Evolutionary conservation across 2,797 vertebrate species (phyloP).

Genomic region (Poecile montanus): DNA sequence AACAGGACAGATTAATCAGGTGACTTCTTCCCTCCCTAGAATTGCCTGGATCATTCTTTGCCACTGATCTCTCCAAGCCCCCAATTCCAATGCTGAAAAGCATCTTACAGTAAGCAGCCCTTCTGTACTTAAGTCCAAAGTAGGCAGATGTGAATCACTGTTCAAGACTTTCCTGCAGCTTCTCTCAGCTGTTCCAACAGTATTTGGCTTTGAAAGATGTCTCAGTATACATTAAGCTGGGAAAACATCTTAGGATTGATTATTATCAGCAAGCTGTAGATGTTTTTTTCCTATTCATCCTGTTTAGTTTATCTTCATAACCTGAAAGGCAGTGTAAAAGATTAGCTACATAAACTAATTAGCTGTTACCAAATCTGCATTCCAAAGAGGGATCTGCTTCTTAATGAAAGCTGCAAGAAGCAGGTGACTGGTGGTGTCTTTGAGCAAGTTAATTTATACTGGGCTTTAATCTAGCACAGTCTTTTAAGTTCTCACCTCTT

Average conservation of each 20-base stretch:
- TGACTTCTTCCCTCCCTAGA: neutral
- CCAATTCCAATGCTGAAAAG: neutral
- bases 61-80: neutral
- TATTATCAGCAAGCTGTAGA: neutral
- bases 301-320: conserved; percentile 27
- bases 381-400: conserved; percentile 3
- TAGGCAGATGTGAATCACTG: neutral
- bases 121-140: neutral
- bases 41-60: neutral
- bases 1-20: neutral
- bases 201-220: neutral
- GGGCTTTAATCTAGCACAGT: neutral
- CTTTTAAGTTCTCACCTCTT: neutral
- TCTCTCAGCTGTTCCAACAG: neutral
- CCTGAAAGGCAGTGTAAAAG: neutral
- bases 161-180: neutral
- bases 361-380: neutral
- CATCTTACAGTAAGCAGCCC: neutral
- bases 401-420: conserved; percentile 2
- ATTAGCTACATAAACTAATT: conserved; percentile 19
- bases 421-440: conserved; percentile 8
- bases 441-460: neutral
- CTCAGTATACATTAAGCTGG: neutral
- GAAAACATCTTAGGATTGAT: neutral
- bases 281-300: neutral